Base-by-base conservation (phyloP, 2,797 vertebrate genomes). In the Gallinago stenura region DNA sequence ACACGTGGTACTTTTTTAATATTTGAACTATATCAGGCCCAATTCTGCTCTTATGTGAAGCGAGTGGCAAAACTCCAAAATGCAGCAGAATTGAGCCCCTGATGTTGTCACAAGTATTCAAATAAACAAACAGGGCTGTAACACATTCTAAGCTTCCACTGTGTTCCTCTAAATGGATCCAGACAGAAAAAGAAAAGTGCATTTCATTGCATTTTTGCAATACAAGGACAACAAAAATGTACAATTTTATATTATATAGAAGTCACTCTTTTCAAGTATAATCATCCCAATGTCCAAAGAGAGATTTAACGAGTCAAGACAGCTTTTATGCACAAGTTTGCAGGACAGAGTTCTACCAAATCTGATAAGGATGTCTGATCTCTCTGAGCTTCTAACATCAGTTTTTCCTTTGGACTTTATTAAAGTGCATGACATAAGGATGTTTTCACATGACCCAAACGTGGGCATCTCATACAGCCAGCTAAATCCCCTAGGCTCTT, bases 91-190 rank as follows among this genome's bases (percentile, higher is more conserved):
- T 78, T 95, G 92, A 97, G 90, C 92, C 92, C 84, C 88, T 82
- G 65, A 94, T 97, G 93, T 96, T 96, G 96, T 95, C 93, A 93
- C 72, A 97, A 94, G 93, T 81, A 89, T 87, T 93, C 94, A 83
- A 89, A 89, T 96, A 97, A 97, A 97, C 88, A 97, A 97, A 92
- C 94, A 94, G 75, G 83, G 54, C 94, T 89, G 65, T 87, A 92
- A 95, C 94, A 92, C 76, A 78, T 83, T 97, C 95, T 96, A 81
- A 96, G 92, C 94, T 97, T 97, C 87, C 90, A 95, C 90, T 95
- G 87, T 95, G 88, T 51, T 95, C 80, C 76, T 64, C 50, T 94
- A 94, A 91, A 90, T 35, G 80, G 75, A 71, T 53, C 60, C 91
- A 89, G 87, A 65, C 73, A 72, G 93, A 87, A 83, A 76, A 87